Base-by-base conservation (phyloP, 2,113 vertebrate species). In the Xiphophorus maculatus region DNA sequence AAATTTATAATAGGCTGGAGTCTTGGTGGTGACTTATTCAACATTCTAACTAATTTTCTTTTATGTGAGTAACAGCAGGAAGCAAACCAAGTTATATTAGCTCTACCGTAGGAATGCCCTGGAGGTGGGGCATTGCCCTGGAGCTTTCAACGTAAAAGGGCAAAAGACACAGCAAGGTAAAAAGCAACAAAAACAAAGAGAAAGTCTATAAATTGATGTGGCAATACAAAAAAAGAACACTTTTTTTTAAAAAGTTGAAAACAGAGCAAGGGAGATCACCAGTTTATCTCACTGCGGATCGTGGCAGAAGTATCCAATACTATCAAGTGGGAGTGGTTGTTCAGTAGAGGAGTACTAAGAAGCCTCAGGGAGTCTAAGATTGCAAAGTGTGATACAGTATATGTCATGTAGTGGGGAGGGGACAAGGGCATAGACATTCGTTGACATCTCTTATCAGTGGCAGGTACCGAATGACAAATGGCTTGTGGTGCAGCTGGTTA, bases 401-500 rank as follows among this genome's bases (percentile, higher is more conserved):
- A 89, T 88, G 88, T 87, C 88, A 88, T 77, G 80, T 48, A 77
- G 81, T 61, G 22, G 71, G 84, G 73, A 89, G 88, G 73, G 90
- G 87, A 90, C 88, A 92, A 90, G 86, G 91, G 83, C 88, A 87
- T 7, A 76, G 90, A 85, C 81, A 80, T 82, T 81, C 69, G 75
- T 78, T 87, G 89, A 90, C 88, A 85, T 89, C 84, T 77, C 76
- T 85, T 84, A 90, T 88, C 90, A 84, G 84, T 69, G 67, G 82
- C 88, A 87, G 84, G 89, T 83, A 83, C 84, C 82, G 82, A 81
- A 90, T 93, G 89, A 93, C 83, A 89, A 90, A 93, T 89, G 87
- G 82, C 80, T 82, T 78, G 82, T 4, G 40, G 74, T 80, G 75
- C 78, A 74, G 84, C 66, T 83, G 84, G 89, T 91, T 91, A 92